Percentiles rank a stretch among this genome's conserved stretches.
phyloP scores from a whole-genome alignment of 2,888 invertebrate species.

The Amblyjoppa proteus region DNA sequence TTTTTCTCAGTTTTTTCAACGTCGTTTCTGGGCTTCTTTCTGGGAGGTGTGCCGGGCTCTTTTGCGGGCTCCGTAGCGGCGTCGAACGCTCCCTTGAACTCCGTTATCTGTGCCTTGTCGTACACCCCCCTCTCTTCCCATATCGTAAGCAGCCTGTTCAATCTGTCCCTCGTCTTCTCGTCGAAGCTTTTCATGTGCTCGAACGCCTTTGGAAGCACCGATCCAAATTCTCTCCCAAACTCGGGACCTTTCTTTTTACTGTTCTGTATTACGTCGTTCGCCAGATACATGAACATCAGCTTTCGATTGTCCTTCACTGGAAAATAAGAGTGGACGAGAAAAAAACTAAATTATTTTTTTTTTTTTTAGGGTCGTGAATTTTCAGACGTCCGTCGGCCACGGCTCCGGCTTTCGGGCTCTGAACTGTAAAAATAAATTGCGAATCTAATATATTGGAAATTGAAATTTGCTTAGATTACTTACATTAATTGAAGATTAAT shows the following conservation, averaged over 20 bases:
- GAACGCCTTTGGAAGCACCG: conserved; percentile 93
- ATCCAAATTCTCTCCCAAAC: conserved; percentile 95
- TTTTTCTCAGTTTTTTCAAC: conserved; percentile 76
- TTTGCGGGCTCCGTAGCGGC: conserved; percentile 72
- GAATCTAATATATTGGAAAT: too few species aligned
- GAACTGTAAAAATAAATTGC: too few species aligned
- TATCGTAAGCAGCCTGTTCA: conserved; percentile 93
- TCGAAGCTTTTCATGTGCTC: conserved; percentile 93
- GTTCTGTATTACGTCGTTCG: conserved; percentile 99
- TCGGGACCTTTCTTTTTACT: conserved; percentile 99
- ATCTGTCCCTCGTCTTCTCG: conserved; percentile 92
- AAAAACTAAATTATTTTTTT: not conserved
- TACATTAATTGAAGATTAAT: too few species aligned
- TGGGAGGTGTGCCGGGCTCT: conserved; percentile 83
- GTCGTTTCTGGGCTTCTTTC: conserved; percentile 85
- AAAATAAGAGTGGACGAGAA: conserved; percentile 75
- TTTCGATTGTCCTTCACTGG: conserved; percentile 94
- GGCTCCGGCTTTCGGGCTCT: too few species aligned
- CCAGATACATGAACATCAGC: conserved; percentile 98
- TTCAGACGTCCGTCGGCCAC: too few species aligned
- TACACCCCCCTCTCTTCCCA: conserved; percentile 98
- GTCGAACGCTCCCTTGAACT: conserved; percentile 89
- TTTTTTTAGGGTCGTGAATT: too few species aligned
- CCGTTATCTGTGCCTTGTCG: conserved; percentile 91
- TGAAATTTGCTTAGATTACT: too few species aligned